Percentiles rank a stretch among this genome's conserved stretches.
Evolutionary conservation across 2,113 vertebrate genomes (phyloP).

Genomic region (Taxidea taxus): DNA sequence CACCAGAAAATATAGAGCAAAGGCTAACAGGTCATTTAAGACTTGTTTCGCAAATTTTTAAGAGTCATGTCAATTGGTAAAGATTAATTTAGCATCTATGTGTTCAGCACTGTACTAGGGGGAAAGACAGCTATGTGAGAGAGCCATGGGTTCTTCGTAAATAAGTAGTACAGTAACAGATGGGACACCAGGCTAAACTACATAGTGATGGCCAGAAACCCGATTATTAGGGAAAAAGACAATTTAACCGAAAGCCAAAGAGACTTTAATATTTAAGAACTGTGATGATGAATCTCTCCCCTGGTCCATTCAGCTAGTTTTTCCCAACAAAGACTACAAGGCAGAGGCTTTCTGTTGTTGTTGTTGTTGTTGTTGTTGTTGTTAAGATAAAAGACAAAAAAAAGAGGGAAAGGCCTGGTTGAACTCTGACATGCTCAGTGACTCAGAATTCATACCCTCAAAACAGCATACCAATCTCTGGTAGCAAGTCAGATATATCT

Average conservation of each 20-base stretch:
- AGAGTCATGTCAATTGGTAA: not conserved
- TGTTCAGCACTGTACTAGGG: not conserved
- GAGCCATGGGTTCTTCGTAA: not conserved
- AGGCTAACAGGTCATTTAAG: not conserved
- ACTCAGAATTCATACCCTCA: slow-evolving; percentile 22
- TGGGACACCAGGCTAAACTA: not conserved
- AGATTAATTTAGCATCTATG: not conserved
- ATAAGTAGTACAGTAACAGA: not conserved
- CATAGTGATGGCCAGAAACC: not conserved
- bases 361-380: not conserved
- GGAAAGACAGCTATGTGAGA: not conserved
- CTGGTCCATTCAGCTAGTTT: not conserved
- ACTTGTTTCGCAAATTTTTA: not conserved
- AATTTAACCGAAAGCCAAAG: not conserved
- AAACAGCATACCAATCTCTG: not conserved
- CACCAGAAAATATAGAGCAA: not conserved
- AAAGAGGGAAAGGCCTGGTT: not conserved
- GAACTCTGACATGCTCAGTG: not conserved
- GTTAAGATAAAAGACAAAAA: not conserved
- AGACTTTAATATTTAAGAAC: not conserved
- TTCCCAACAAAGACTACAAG: not conserved
- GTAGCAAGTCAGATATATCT: not conserved
- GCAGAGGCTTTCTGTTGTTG: not conserved
- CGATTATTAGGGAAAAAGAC: not conserved
- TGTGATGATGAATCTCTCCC: not conserved